Conservation (phyloP, 2,888 invertebrate genomes). For the Callosobruchus maculatus region DNA sequence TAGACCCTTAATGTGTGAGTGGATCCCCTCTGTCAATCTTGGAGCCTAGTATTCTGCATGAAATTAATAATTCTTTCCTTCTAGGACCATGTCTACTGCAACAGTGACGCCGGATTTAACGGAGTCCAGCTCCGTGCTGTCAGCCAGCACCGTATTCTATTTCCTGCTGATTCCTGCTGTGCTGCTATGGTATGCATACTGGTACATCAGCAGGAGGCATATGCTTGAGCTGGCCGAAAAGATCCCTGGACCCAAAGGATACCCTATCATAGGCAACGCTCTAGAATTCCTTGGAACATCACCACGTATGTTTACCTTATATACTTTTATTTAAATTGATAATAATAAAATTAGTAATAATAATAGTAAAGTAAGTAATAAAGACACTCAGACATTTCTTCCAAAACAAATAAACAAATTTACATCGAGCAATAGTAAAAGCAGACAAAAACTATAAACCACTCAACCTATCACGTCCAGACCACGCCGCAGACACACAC, state of each 20-base stretch:
- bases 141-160: constrained; percentile 67
- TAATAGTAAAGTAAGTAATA: too few relatives aligned
- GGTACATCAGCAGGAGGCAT: constrained; percentile 69
- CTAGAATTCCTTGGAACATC: constrained; percentile 71
- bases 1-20: too few relatives aligned
- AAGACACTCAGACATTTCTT: too few relatives aligned
- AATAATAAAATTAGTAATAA: too few relatives aligned
- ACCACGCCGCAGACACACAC: too few relatives aligned
- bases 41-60: too few relatives aligned
- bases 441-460: too few relatives aligned
- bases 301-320: constrained; percentile 54
- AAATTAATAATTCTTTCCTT: background rate
- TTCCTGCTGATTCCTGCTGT: constrained; percentile 67
- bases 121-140: constrained; percentile 37
- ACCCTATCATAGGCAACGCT: constrained; percentile 72
- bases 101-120: constrained; percentile 40
- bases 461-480: too few relatives aligned
- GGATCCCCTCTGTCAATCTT: too few relatives aligned
- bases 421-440: too few relatives aligned
- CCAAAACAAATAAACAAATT: too few relatives aligned
- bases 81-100: constrained; percentile 30
- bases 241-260: constrained; percentile 68
- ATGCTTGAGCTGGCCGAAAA: constrained; percentile 68
- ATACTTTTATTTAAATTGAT: too few relatives aligned
- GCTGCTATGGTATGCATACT: constrained; percentile 70